phyloP scores from a whole-genome alignment of 2,113 vertebrate species.

The Xiphophorus hellerii region DNA sequence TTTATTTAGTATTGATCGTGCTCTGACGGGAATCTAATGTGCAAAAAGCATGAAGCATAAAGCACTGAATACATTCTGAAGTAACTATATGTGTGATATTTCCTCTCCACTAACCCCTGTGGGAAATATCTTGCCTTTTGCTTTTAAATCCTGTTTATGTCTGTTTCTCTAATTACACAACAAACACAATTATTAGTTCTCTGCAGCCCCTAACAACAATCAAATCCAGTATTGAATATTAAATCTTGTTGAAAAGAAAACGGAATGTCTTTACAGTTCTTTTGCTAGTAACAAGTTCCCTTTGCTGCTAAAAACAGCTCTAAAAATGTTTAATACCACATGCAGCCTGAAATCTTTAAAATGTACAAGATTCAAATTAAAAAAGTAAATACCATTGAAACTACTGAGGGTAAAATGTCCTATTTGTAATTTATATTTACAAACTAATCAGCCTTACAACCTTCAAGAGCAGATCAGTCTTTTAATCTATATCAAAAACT shows the following conservation, averaged over 20 bases:
- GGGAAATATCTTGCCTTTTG: not conserved
- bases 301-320: not conserved
- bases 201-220: not conserved
- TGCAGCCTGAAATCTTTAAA: not conserved
- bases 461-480: not conserved
- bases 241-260: not conserved
- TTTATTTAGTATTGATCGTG: not conserved
- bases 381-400: not conserved
- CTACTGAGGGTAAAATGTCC: not conserved
- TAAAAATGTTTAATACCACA: not conserved
- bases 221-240: not conserved
- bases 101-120: not conserved
- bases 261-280: not conserved
- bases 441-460: not conserved
- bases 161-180: not conserved
- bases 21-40: not conserved
- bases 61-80: not conserved
- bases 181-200: not conserved
- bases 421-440: not conserved
- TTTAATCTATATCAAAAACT: too few relatives aligned
- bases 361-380: not conserved
- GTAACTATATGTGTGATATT: conserved; percentile 1
- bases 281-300: not conserved
- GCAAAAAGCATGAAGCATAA: not conserved
- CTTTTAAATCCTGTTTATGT: conserved; percentile 1